Conservation (phyloP, 1,140 invertebrate genomes). For the Arctopsyche grandis region DNA sequence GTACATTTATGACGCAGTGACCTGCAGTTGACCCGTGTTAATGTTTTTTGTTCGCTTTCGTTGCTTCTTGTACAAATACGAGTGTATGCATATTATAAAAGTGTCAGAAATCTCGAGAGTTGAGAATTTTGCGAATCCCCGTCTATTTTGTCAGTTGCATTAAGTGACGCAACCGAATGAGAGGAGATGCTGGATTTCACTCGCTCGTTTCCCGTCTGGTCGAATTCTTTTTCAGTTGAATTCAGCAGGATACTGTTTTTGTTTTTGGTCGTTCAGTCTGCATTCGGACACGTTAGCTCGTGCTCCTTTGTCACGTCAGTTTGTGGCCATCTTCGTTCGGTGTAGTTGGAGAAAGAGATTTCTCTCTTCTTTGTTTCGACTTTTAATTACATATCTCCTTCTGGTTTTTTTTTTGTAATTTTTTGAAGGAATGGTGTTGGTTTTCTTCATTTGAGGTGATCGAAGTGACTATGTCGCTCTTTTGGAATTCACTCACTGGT, state of each 20-base stretch:
- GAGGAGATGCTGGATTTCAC: neutral
- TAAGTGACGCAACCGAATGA: neutral
- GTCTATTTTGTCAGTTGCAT: neutral
- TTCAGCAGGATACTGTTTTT: constrained; percentile 5
- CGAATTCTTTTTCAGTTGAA: neutral
- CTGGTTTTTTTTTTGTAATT: neutral
- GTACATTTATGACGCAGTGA: too few relatives aligned
- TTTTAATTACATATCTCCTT: neutral
- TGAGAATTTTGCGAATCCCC: too few relatives aligned
- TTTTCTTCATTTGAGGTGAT: neutral
- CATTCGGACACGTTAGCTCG: neutral
- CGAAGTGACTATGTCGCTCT: neutral
- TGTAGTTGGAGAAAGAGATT: too few relatives aligned
- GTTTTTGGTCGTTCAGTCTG: neutral
- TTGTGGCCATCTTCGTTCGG: neutral
- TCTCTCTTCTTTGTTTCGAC: neutral
- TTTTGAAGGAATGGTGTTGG: neutral
- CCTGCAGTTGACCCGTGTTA: too few relatives aligned
- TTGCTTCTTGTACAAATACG: too few relatives aligned
- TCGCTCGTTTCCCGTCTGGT: neutral
- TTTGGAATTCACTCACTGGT: neutral
- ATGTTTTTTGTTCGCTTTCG: too few relatives aligned
- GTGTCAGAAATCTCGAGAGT: too few relatives aligned
- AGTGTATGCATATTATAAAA: too few relatives aligned
- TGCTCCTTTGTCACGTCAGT: constrained; percentile 2